A percentile compares a stretch with the other conserved stretches of the same genome.
Conservation (phyloP, 2,888 invertebrate genomes). For the Ypsolopha sequella region DNA sequence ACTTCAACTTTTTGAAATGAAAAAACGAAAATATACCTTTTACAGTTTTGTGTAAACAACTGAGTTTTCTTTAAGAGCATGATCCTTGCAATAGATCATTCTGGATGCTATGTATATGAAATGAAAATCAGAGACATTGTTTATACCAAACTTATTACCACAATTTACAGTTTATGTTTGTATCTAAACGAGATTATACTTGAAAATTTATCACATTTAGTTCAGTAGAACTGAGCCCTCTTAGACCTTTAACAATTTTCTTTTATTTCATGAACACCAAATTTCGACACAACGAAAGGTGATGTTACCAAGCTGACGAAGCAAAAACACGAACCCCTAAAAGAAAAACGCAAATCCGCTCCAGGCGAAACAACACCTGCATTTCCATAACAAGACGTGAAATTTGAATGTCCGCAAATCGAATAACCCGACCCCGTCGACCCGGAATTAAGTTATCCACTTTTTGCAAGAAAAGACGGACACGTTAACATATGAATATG, state of each 20-base stretch:
- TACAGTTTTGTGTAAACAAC: too few relatives aligned
- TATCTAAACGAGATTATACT: too few relatives aligned
- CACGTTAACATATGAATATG: constrained; percentile 72
- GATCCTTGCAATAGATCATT: too few relatives aligned
- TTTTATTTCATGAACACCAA: background rate
- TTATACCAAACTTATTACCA: too few relatives aligned
- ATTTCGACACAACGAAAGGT: background rate
- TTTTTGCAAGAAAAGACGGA: constrained; percentile 69
- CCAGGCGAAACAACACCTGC: constrained; percentile 58
- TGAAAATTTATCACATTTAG: too few relatives aligned
- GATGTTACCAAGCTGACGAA: background rate
- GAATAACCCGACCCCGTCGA: constrained; percentile 48
- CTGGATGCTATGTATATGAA: background rate
- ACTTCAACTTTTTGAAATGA: constrained; percentile 5
- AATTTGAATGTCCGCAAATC: constrained; percentile 69
- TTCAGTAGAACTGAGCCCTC: too few relatives aligned
- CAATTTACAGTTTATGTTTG: too few relatives aligned
- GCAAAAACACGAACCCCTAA: constrained; percentile 15
- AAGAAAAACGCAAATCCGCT: constrained; percentile 25
- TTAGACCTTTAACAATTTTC: too few relatives aligned
- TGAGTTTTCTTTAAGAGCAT: too few relatives aligned
- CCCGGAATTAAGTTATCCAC: constrained; percentile 65
- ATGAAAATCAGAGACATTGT: background rate
- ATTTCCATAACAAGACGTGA: constrained; percentile 69
- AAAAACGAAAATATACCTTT: background rate